Evolutionary conservation across 2,113 vertebrate genomes (phyloP).

Genomic region (Gorsachius goisagi): DNA sequence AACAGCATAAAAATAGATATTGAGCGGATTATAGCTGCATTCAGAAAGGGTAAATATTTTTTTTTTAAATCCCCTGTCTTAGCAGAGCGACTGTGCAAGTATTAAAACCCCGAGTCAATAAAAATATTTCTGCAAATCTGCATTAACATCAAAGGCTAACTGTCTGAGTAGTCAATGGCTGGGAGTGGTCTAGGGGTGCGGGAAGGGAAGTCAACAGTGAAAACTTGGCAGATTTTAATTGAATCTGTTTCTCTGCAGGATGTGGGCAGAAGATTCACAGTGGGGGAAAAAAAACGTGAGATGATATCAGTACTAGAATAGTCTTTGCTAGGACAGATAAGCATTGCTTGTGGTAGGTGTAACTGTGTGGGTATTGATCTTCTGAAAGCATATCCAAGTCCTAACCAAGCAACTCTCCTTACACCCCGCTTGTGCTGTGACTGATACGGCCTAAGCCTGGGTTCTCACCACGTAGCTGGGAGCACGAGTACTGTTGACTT

Average conservation of each 20-base stretch:
- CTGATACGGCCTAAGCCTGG: no score
- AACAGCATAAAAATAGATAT: not conserved
- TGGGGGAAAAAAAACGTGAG: not conserved
- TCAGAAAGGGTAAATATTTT: not conserved
- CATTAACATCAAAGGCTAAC: constrained; percentile 11
- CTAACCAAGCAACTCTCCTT: not conserved
- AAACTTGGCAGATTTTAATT: not conserved
- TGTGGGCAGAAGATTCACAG: not conserved
- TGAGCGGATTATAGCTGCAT: not conserved
- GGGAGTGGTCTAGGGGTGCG: not conserved
- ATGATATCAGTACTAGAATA: not conserved
- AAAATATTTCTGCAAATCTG: constrained; percentile 9
- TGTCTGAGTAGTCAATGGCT: not conserved
- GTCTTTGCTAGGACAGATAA: not conserved
- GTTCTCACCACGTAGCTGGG: fast-evolving
- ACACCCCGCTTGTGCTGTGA: not conserved
- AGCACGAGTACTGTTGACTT: not conserved
- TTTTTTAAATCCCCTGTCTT: not conserved
- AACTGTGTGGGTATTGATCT: not conserved
- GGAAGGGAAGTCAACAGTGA: not conserved
- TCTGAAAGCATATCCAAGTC: not conserved
- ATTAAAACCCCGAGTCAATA: not conserved
- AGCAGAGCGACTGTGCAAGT: not conserved
- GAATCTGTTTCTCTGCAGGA: not conserved
- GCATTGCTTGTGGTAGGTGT: not conserved